These are phyloP conservation scores for Drosophila lutescens DNA, from an alignment of 2,888 invertebrate species.

Conservation along the genomic window DNA sequence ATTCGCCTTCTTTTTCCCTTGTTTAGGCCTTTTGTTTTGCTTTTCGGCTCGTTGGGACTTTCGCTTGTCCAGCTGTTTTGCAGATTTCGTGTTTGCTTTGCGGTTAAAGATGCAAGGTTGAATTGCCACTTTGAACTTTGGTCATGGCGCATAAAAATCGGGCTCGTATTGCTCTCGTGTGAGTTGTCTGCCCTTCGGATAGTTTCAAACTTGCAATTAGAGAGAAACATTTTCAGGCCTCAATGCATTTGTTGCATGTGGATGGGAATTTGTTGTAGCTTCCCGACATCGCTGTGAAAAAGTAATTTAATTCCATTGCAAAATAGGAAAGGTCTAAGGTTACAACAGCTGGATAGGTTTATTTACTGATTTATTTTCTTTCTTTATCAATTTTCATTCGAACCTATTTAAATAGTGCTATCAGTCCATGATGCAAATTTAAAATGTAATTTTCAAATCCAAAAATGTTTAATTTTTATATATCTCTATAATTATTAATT, in stretches of 20 bases:
- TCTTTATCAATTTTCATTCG: too few species aligned
- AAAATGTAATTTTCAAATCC: background rate
- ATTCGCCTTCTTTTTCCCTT: slow-evolving; percentile 11
- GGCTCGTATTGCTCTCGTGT: background rate
- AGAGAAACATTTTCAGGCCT: background rate
- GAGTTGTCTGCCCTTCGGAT: slow-evolving; percentile 12
- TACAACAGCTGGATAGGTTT: background rate
- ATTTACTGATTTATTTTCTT: background rate
- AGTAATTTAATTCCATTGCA: background rate
- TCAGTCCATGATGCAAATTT: too few species aligned
- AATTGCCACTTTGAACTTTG: slow-evolving; percentile 33
- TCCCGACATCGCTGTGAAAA: background rate
- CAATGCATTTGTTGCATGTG: background rate
- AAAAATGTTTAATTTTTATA: background rate
- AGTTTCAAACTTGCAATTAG: slow-evolving; percentile 4
- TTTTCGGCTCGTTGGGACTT: slow-evolving; percentile 11
- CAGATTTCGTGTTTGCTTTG: slow-evolving; percentile 12
- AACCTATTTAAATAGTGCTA: too few species aligned
- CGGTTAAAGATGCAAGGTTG: slow-evolving; percentile 18
- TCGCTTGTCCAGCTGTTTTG: slow-evolving; percentile 28
- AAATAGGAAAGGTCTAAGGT: background rate
- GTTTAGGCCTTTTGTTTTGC: slow-evolving; percentile 3
- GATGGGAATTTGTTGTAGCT: background rate
- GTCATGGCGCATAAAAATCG: slow-evolving; percentile 19
- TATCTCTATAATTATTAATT: too few species aligned